These are phyloP conservation scores for Papilio polytes DNA, from an alignment of 1,140 invertebrate species.

Conservation along the genomic window DNA sequence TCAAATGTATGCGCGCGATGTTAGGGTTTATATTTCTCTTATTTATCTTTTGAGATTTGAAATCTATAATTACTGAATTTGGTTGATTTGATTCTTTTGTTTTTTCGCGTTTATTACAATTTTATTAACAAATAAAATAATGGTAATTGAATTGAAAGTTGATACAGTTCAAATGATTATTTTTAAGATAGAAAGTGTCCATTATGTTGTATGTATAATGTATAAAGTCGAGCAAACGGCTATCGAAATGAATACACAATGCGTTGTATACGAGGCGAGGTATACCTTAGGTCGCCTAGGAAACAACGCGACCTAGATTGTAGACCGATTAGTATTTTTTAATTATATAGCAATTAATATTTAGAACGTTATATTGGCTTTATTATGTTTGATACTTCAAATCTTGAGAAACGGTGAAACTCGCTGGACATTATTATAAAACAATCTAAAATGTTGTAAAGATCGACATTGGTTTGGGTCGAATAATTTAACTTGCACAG, in stretches of 20 bases:
- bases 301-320: slow-evolving; percentile 7
- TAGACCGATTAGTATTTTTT: neutral
- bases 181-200: neutral
- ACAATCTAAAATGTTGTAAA: too few species aligned
- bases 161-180: neutral
- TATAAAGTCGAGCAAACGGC: neutral
- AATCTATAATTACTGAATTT: too few species aligned
- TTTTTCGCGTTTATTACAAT: too few species aligned
- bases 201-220: slow-evolving; percentile 1
- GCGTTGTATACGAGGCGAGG: neutral
- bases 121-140: too few species aligned
- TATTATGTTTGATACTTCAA: neutral
- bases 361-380: neutral
- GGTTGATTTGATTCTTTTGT: too few species aligned
- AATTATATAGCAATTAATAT: neutral
- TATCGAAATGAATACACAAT: neutral
- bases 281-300: neutral
- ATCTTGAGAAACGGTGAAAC: neutral
- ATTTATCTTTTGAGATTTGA: too few species aligned
- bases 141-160: neutral
- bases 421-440: neutral
- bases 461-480: too few species aligned
- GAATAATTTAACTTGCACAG: neutral
- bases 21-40: too few species aligned
- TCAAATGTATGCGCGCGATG: too few species aligned